These are phyloP conservation scores for Teleopsis dalmanni DNA, from an alignment of 1,140 invertebrate species.

Conservation along the genomic window DNA sequence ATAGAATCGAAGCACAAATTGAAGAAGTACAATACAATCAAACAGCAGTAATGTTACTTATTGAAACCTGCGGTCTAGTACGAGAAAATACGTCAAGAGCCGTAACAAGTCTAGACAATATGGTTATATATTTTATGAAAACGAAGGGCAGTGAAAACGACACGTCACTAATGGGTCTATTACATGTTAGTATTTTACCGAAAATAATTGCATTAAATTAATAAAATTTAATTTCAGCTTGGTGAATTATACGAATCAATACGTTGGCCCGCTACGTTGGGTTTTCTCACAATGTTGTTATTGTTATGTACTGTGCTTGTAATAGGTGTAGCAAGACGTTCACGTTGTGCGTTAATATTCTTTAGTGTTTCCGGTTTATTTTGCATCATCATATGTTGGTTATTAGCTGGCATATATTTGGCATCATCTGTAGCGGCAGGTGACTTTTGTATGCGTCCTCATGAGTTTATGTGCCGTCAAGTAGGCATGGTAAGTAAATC, in stretches of 20 bases:
- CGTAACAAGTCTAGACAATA: constrained; percentile 45
- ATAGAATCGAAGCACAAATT: constrained; percentile 61
- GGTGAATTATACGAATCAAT: constrained; percentile 53
- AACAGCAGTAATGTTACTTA: constrained; percentile 58
- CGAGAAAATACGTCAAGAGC: constrained; percentile 62
- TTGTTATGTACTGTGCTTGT: constrained; percentile 72
- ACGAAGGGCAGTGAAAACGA: constrained; percentile 55
- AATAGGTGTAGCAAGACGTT: constrained; percentile 73
- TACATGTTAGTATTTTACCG: constrained; percentile 46
- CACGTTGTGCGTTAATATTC: constrained; percentile 73
- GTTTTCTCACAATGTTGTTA: constrained; percentile 64
- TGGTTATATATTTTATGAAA: constrained; percentile 63
- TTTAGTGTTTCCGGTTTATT: constrained; percentile 69
- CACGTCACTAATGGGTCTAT: constrained; percentile 57
- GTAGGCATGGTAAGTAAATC: constrained; percentile 43
- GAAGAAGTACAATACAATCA: constrained; percentile 67
- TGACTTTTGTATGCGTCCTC: constrained; percentile 65
- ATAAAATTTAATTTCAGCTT: constrained; percentile 23
- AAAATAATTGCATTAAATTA: constrained; percentile 4
- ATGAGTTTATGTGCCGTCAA: constrained; percentile 46
- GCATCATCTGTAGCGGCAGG: constrained; percentile 64
- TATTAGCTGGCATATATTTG: constrained; percentile 67
- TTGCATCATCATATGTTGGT: constrained; percentile 72
- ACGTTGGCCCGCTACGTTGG: constrained; percentile 75
- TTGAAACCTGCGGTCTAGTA: constrained; percentile 57